Base-by-base conservation (phyloP, 2,888 invertebrate genomes). In the Limnephilus marmoratus region DNA sequence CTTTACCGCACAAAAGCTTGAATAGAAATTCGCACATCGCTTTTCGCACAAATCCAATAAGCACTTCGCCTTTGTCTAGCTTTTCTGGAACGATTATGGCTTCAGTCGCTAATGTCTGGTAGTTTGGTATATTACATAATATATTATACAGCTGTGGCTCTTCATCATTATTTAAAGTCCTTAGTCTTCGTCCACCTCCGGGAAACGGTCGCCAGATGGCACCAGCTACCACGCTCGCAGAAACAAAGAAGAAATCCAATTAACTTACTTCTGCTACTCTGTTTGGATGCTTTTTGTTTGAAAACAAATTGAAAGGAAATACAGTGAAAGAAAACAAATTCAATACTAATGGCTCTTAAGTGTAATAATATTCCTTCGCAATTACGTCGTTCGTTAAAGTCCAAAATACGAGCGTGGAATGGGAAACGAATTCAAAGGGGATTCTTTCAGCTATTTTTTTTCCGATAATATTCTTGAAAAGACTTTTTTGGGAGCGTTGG, bases 181-280 rank as follows among this genome's bases (percentile, higher is more conserved):
- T 68, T 68, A 68, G 24, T 68, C 68, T 68, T n/a, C 68, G 68
- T 68, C n/a, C 68, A 68, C 68, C 68, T 68, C 68, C 24, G 68
- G 68, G 68, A 24, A 68, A 24, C 85, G 88, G 41, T 29, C 37
- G 82, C 89, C 91, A 91, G 88, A 91, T 89, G 91, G 82, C 89
- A 89, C 89, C 53, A 89, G 91, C 83, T 91, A 89, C 89, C 53
- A 89, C 81, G 89, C 81, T 89, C 83, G 12, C 12, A 31, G 83
- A 81, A 83, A 89, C 83, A 91, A 89, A 91, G 86, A 86, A 90
- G 37, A 83, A 81, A 83, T 91, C 85, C 91, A 89, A 89, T 89
- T 89, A 89, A 89, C 80, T 89, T 89, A 89, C 88, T 89, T 89
- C 31, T 89, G 81, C 88, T 89, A 81, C 88, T 37, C 81, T 89